Conservation (phyloP, 2,113 vertebrate genomes). For the Bettongia penicillata region DNA sequence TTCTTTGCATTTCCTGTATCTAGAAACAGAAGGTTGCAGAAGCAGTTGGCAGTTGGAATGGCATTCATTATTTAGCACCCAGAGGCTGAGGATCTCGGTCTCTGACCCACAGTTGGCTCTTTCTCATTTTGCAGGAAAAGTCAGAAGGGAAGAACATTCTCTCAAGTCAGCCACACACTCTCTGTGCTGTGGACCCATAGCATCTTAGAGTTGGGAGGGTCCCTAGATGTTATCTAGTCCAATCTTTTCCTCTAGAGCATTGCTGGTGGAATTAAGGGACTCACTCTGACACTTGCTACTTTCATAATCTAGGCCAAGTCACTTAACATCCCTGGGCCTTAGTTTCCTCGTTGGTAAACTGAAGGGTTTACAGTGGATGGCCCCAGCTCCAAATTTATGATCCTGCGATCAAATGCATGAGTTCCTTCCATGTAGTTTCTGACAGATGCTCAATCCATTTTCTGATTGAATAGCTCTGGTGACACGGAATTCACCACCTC, state of each 20-base stretch:
- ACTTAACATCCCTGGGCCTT: neutral
- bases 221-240: neutral
- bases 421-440: neutral
- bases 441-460: neutral
- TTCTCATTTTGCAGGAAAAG: conserved; percentile 59
- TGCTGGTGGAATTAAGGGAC: neutral
- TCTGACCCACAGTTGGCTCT: conserved; percentile 70
- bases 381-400: neutral
- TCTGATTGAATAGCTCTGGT: neutral
- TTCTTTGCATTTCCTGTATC: conserved; percentile 56
- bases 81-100: conserved; percentile 78
- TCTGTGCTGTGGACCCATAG: conserved; percentile 60
- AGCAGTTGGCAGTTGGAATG: conserved; percentile 79
- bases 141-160: conserved; percentile 77
- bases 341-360: neutral
- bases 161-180: conserved; percentile 70
- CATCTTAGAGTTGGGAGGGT: conserved; percentile 10
- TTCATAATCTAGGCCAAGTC: neutral
- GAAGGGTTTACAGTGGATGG: neutral
- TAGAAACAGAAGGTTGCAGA: conserved; percentile 79
- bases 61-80: conserved; percentile 85
- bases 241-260: neutral
- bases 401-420: neutral
- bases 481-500: neutral
- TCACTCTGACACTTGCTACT: neutral